These are phyloP conservation scores for Oegoconia quadripuncta DNA, from an alignment of 2,888 invertebrate genomes.

Conservation along the genomic window DNA sequence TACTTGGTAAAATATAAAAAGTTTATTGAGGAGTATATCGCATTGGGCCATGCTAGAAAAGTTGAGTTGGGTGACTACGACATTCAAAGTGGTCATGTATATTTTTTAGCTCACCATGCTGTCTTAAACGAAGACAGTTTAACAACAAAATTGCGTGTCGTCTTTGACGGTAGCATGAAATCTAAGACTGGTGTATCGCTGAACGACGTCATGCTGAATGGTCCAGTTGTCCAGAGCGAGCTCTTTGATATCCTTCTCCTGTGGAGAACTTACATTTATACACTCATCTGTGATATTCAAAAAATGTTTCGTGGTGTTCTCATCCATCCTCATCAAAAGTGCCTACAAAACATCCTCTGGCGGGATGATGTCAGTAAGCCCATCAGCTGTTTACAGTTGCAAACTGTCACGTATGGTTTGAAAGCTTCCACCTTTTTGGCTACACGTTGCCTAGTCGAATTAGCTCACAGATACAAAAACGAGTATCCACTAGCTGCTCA, in stretches of 20 bases:
- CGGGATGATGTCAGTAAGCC: constrained; percentile 10
- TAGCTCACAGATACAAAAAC: constrained; percentile 6
- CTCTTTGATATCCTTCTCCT: constrained; percentile 21
- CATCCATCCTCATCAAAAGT: not conserved
- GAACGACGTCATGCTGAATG: constrained; percentile 12
- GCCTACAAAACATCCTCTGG: constrained; percentile 16
- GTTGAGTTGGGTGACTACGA: constrained; percentile 11
- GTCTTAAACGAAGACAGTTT: not conserved
- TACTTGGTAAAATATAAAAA: constrained; percentile 11
- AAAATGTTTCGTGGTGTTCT: constrained; percentile 20
- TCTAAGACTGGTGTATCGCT: not conserved
- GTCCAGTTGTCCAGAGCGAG: constrained; percentile 19
- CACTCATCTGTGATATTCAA: constrained; percentile 19
- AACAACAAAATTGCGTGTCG: not conserved
- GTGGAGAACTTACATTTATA: constrained; percentile 22
- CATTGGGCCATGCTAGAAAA: constrained; percentile 12
- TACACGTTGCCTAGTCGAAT: constrained; percentile 12
- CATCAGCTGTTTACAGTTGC: constrained; percentile 7
- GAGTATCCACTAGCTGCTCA: constrained; percentile 13
- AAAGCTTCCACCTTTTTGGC: constrained; percentile 13
- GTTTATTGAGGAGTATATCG: constrained; percentile 16
- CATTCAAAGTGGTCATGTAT: constrained; percentile 1
- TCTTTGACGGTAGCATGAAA: constrained; percentile 3
- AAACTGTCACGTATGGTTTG: constrained; percentile 14
- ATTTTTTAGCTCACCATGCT: constrained; percentile 7